Evolutionary conservation across 2,113 vertebrate genomes (phyloP).

Genomic region (Pycnonotus jocosus): DNA sequence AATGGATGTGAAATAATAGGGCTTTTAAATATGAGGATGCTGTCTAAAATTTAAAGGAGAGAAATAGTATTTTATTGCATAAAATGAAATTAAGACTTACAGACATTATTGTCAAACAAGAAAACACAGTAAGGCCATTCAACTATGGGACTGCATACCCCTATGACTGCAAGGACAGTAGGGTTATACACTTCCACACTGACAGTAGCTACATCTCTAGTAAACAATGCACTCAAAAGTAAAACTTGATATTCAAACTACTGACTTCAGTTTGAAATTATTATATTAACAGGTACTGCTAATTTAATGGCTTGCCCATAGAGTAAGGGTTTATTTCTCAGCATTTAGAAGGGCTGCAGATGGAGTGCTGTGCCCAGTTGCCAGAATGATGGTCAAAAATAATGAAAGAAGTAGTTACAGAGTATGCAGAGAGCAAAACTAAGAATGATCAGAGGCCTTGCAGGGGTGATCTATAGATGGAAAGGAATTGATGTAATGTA

Average conservation of each 20-base stretch:
- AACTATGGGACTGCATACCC: background rate
- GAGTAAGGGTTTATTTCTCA: background rate
- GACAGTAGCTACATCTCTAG: background rate
- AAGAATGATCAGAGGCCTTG: background rate
- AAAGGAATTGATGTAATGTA: background rate
- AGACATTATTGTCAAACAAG: background rate
- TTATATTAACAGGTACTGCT: background rate
- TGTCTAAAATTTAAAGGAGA: background rate
- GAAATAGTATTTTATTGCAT: background rate
- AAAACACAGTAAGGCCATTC: background rate
- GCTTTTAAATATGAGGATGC: background rate
- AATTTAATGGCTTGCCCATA: background rate
- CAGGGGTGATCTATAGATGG: background rate
- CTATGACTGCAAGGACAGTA: background rate
- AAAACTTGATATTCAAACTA: background rate
- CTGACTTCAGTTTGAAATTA: background rate
- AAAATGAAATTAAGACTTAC: background rate
- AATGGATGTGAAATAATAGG: background rate
- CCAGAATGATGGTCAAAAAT: background rate
- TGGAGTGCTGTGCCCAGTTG: background rate
- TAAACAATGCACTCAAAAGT: background rate
- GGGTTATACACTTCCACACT: background rate
- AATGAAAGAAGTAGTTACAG: background rate
- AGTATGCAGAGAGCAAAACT: background rate
- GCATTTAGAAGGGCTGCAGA: background rate